Evolutionary conservation across 2,113 vertebrate genomes (phyloP).

Genomic region (Oreochromis tanganicae): DNA sequence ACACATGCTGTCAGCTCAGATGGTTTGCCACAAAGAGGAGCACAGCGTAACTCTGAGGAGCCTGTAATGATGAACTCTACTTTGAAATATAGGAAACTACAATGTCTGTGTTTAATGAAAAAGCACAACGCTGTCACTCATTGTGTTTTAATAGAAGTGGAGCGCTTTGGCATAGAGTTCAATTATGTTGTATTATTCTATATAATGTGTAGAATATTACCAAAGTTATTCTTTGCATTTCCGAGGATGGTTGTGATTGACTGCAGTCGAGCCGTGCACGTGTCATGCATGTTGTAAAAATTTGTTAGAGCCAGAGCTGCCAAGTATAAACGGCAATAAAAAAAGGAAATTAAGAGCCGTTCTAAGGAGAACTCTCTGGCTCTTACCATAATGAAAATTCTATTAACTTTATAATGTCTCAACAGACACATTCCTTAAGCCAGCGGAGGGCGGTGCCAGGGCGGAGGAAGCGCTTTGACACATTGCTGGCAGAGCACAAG

Average conservation of each 20-base stretch:
- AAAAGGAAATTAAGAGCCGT: background rate
- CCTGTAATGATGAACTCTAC: background rate
- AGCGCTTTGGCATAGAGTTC: background rate
- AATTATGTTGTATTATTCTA: background rate
- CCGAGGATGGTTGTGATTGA: background rate
- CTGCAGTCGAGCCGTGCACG: background rate
- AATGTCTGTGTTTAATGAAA: background rate
- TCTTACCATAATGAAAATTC: background rate
- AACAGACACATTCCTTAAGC: slow-evolving; percentile 99
- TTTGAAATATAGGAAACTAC: background rate
- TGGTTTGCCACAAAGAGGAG: background rate
- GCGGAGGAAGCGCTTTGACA: slow-evolving; percentile 96
- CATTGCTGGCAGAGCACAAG: slow-evolving; percentile 96
- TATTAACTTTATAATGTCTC: background rate
- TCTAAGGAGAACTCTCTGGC: background rate
- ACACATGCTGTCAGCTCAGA: background rate
- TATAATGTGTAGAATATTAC: background rate
- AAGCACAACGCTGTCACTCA: background rate
- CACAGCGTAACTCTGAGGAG: background rate
- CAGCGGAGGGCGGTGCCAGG: slow-evolving; percentile 96
- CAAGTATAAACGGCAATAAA: background rate
- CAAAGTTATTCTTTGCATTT: background rate
- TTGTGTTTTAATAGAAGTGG: background rate
- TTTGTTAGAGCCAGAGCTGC: background rate
- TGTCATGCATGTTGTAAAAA: background rate